Evolutionary conservation across 2,797 vertebrate genomes (phyloP).

Genomic region (Peromyscus attwateri): DNA sequence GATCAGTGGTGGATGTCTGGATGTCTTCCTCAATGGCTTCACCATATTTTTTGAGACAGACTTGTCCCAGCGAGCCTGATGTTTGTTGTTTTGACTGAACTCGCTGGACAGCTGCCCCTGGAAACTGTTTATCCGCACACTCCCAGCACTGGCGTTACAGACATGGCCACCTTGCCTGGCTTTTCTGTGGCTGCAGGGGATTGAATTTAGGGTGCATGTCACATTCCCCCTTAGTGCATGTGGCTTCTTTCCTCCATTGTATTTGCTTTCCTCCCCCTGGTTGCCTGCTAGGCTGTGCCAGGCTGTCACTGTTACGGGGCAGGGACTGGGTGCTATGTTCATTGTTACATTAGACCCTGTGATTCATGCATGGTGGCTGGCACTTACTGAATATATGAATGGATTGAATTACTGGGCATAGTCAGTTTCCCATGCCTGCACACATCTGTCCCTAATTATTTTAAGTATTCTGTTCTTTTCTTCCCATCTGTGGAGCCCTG

Average conservation of each 20-base stretch:
- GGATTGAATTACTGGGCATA: background rate
- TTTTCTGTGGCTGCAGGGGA: background rate
- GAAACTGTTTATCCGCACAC: background rate
- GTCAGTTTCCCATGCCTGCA: background rate
- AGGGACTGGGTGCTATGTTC: background rate
- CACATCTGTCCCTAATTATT: background rate
- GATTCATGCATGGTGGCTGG: background rate
- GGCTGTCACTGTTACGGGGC: background rate
- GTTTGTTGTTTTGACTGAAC: background rate
- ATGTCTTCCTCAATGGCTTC: background rate
- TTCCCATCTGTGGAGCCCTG: background rate
- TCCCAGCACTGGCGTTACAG: background rate
- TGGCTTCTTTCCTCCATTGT: background rate
- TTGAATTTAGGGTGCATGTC: background rate
- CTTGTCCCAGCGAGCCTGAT: background rate
- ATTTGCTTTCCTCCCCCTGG: background rate
- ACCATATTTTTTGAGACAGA: background rate
- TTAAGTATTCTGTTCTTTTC: background rate
- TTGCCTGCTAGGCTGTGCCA: background rate
- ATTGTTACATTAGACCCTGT: background rate
- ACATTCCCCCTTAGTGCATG: background rate
- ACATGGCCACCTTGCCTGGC: background rate
- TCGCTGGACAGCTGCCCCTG: background rate
- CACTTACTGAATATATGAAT: background rate
- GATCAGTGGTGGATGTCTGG: background rate